A percentile compares a stretch with the other conserved stretches of the same genome.
These are phyloP conservation scores for Eumaeus atala DNA, from an alignment of 1,140 invertebrate genomes.

Conservation along the genomic window DNA sequence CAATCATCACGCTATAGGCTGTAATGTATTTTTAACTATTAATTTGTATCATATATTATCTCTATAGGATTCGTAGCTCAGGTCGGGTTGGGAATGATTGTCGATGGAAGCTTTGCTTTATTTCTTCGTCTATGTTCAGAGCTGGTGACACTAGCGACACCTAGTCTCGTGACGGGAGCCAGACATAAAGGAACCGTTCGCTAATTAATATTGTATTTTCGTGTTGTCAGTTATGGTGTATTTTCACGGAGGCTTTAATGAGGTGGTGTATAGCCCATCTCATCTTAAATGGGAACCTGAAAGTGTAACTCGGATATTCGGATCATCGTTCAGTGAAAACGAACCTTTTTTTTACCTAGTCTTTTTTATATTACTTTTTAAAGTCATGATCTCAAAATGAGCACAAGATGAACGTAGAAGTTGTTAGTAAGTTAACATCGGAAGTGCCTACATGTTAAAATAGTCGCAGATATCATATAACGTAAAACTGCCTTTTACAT, in stretches of 20 bases:
- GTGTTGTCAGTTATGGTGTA: neutral
- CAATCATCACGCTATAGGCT: slow-evolving; percentile 42
- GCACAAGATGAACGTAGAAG: neutral
- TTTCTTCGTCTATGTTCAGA: slow-evolving; percentile 2
- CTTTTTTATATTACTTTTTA: slow-evolving; percentile 9
- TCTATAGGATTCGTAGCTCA: slow-evolving; percentile 21
- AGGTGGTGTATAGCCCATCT: no score
- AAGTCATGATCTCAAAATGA: slow-evolving; percentile 12
- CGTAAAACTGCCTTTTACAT: slow-evolving; percentile 54
- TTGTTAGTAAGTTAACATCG: slow-evolving; percentile 33
- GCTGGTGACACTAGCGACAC: slow-evolving; percentile 8
- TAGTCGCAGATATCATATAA: slow-evolving; percentile 46
- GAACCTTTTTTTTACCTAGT: neutral
- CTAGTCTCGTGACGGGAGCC: neutral
- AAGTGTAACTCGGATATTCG: no score
- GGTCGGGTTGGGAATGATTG: slow-evolving; percentile 15
- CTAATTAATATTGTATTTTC: neutral
- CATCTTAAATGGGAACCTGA: neutral
- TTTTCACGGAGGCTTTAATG: neutral
- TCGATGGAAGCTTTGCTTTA: slow-evolving; percentile 33
- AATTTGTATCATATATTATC: slow-evolving; percentile 18
- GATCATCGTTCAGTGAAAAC: no score
- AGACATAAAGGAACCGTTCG: no score
- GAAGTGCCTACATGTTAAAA: slow-evolving; percentile 58
- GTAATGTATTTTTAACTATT: slow-evolving; percentile 23